Evolutionary conservation across 35 echinoderm and acorn worm species (phyloP).

Genomic region (Apostichopus parvimensis): DNA sequence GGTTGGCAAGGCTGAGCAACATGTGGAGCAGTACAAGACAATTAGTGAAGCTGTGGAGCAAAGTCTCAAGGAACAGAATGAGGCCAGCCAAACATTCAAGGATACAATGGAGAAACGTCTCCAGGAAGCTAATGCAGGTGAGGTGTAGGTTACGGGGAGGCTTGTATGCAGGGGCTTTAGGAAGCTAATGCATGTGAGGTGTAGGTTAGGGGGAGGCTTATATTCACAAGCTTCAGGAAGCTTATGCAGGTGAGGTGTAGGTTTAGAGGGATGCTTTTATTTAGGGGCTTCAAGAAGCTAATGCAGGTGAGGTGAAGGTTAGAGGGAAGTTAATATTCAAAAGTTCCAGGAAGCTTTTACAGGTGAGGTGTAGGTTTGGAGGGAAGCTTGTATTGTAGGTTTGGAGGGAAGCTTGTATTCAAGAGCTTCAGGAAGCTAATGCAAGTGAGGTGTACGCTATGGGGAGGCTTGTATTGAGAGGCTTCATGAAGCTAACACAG

Average conservation of each 20-base stretch:
- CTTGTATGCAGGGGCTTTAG: conserved; percentile 27
- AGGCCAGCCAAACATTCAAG: conserved; percentile 84
- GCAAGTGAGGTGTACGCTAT: conserved; percentile 69
- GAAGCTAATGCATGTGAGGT: neutral
- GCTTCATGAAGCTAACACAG: neutral
- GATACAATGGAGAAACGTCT: conserved; percentile 86
- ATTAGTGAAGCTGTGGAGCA: conserved; percentile 90
- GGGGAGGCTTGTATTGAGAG: neutral
- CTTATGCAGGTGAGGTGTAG: too few species aligned
- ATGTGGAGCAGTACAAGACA: conserved; percentile 85
- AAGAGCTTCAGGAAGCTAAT: conserved; percentile 53
- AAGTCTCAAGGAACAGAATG: conserved; percentile 94
- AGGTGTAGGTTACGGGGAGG: conserved; percentile 69
- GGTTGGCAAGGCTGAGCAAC: conserved; percentile 66
- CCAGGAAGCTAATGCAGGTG: conserved; percentile 59
- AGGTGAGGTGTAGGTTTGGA: conserved; percentile 72
- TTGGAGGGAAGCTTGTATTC: conserved; percentile 70
- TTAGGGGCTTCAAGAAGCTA: neutral
- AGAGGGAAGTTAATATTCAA: conserved; percentile 69
- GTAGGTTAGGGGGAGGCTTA: neutral
- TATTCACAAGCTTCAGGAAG: neutral
- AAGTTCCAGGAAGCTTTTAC: conserved; percentile 49
- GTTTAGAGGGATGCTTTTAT: too few species aligned
- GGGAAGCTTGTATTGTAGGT: conserved; percentile 22
- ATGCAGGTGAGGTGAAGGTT: neutral